Evolutionary conservation across 2,113 vertebrate species (phyloP).

Genomic region (Genyomyrus donnyi): DNA sequence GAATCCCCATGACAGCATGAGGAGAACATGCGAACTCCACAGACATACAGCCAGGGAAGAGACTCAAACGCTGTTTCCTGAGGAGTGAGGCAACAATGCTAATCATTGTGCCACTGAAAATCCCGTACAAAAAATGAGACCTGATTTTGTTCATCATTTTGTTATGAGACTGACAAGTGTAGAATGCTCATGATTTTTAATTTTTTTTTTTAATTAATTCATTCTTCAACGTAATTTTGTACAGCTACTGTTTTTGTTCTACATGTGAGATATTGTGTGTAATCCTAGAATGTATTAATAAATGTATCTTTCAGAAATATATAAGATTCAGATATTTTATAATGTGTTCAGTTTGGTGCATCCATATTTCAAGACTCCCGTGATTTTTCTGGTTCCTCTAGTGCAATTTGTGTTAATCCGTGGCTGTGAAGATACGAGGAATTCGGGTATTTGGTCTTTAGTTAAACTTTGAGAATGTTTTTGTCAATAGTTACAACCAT

Average conservation of each 20-base stretch:
- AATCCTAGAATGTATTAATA: not conserved
- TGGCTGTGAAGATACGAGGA: not conserved
- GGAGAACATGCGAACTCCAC: not conserved
- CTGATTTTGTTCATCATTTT: not conserved
- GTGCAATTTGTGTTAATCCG: not conserved
- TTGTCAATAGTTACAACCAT: not conserved
- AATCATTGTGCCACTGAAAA: not conserved
- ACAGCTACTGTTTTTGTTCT: not conserved
- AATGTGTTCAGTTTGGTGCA: not conserved
- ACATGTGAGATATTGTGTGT: not conserved
- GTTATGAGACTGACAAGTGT: not conserved
- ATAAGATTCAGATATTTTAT: not conserved
- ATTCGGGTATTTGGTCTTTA: not conserved
- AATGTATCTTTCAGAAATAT: not conserved
- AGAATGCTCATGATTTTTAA: not conserved
- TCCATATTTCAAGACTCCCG: not conserved
- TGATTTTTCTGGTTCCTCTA: not conserved
- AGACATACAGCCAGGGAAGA: not conserved
- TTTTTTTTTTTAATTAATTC: not conserved
- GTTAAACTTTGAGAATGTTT: not conserved
- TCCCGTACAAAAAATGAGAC: not conserved
- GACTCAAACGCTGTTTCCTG: not conserved
- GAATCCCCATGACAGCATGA: not conserved
- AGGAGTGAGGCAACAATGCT: not conserved
- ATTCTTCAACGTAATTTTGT: not conserved